These are phyloP conservation scores for Sinohyriopsis cumingii DNA, from an alignment of 2,888 invertebrate species.

Conservation along the genomic window DNA sequence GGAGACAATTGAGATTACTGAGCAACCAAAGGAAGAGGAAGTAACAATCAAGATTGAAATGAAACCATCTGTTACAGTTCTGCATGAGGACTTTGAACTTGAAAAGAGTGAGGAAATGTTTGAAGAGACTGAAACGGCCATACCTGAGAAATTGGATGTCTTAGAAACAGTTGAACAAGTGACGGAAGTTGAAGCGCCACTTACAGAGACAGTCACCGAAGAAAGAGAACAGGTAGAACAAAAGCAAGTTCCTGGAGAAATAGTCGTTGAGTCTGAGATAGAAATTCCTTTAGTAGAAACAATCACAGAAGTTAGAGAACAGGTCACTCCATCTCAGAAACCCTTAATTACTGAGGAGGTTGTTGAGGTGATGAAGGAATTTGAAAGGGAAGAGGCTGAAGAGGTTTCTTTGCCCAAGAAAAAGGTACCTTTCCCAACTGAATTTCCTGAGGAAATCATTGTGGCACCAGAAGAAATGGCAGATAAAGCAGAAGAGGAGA, in stretches of 20 bases:
- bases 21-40: not conserved
- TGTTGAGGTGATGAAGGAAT: constrained; percentile 1
- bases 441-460: constrained; percentile 5
- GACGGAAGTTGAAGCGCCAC: not conserved
- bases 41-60: not conserved
- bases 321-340: not conserved
- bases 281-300: constrained; percentile 1
- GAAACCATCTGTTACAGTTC: not conserved
- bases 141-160: constrained; percentile 1
- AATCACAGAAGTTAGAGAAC: not conserved
- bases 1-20: constrained; percentile 3
- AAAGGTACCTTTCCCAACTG: constrained; percentile 3
- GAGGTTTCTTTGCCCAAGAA: constrained; percentile 3
- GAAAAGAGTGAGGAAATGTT: too few relatives aligned
- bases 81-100: too few relatives aligned
- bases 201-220: too few relatives aligned
- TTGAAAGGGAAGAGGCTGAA: not conserved
- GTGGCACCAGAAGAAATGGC: constrained; percentile 1
- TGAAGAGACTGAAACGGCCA: too few relatives aligned
- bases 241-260: constrained; percentile 8
- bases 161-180: constrained; percentile 13
- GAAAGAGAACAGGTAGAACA: too few relatives aligned
- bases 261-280: not conserved
- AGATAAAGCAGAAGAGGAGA: not conserved
- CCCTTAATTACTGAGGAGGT: constrained; percentile 2